Evolutionary conservation across 2,797 vertebrate species (phyloP), one percentile per base, ranked within the genome.

Genomic region (Lacerta bilineata): DNA sequence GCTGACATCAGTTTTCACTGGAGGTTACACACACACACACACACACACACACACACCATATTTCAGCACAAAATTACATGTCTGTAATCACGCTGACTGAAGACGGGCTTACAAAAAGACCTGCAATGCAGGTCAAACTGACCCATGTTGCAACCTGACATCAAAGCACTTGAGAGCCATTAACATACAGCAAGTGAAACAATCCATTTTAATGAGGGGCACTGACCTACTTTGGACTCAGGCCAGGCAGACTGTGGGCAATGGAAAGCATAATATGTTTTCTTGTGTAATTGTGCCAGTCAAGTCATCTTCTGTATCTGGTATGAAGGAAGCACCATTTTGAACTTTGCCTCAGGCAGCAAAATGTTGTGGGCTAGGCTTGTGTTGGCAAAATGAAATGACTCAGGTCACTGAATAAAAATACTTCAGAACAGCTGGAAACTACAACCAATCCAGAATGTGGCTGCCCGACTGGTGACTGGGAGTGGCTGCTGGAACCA

Each of bases 1-100:
- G 80, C 84, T 84, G 59, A 90, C 27, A 61, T 18, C 59, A 3
- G 39, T 61, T n/a, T 92, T 90, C 88, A 85, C 66, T 50, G 90
- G 77, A 90, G 25, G 29, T 15, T 15, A 55, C 33, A 33, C 33
- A 33, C 41, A 41, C 41, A 41, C 50, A 13, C 50, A 55, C 13
- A 41, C 50, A 13, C 50, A 55, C 13, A 55, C 50, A 4, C 50
- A 13, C 50, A 50, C 3, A 55, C 68, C 18, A 2, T 50, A 5
- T 88, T 89, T 66, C 77, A 69, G 55, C 41, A 33, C 41, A 27
- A 86, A 86, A 72, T 87, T 50, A 55, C 76, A 25, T 3, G 78
- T 36, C 87, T 89, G 0, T 1, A 0, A 25, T 1, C 1, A 39
- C 39, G 29, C 59, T 72, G 78, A 50, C 68, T 36, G 41, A 64